Base-by-base conservation (phyloP, 2,888 invertebrate species). In the Dasypolia templi region DNA sequence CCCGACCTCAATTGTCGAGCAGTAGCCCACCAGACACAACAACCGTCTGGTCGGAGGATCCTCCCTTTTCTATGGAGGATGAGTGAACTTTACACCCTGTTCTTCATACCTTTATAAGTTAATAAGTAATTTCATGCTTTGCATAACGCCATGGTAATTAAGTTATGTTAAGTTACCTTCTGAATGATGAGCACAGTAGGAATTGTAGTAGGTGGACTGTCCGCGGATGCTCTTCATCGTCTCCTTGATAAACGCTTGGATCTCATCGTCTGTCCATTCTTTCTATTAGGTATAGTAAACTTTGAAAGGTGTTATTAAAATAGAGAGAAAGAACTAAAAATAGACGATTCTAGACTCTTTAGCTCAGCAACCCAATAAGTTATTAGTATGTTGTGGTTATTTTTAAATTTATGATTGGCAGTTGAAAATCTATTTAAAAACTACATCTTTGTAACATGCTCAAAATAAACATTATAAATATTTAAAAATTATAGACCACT, bases 191-290 rank as follows among this genome's bases (percentile, higher is more conserved):
- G 93, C 91, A 82, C 96, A 96, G 82, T 91, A 94, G 19, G 94
- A 93, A 82, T 96, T 96, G 89, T 91, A 94, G 85, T 96, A 96
- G 0, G 92, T 93, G 44, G 96, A 96, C 85, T 93, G 95, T 2
- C 96, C 95, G n/a, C 96, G 94, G 32, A 96, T 81, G n/a, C 93
- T 91, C 71, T 86, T 90, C 95, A 94, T 95, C 0, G 95, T 95
- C 0, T 83, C 79, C 79, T 92, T 93, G 76, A 96, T 95, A 81
- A 96, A 96, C 32, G 81, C 78, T 55, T 94, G 86, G 1, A 94
- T 90, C 84, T 96, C 95, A 39, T 94, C 93, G 1, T 95, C 94
- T 0, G 94, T 92, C 95, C 94, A 93, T 72, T 91, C 91, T 93
- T 92, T 94, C 96, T 96, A 82, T 14, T 19, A 39, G 9, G 39